phyloP scores from a whole-genome alignment of 2,113 vertebrate genomes.

The Amphiprion percula region DNA sequence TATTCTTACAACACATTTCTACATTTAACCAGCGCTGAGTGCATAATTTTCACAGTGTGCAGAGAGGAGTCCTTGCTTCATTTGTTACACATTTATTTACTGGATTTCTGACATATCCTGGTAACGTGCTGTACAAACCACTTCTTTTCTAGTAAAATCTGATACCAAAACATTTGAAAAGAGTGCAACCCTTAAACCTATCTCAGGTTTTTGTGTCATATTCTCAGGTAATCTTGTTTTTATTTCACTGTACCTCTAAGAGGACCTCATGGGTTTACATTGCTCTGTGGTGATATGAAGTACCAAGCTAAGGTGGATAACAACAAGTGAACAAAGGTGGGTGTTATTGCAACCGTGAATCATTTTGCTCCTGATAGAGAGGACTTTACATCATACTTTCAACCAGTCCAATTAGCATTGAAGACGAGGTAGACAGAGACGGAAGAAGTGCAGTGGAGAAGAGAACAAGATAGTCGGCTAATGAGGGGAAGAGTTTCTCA shows the following conservation, averaged over 20 bases:
- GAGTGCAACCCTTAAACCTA: background rate
- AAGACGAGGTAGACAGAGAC: background rate
- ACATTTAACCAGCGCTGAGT: background rate
- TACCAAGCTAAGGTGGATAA: background rate
- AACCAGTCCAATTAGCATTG: slow-evolving; percentile 22
- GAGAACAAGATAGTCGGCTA: slow-evolving; percentile 7
- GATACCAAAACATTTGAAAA: background rate
- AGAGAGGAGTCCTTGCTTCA: background rate
- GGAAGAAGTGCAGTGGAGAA: slow-evolving; percentile 1
- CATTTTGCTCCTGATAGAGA: slow-evolving; percentile 7
- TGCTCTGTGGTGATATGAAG: slow-evolving; percentile 7
- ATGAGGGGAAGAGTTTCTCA: slow-evolving; percentile 21
- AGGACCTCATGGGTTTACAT: slow-evolving; percentile 13
- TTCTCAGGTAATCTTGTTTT: slow-evolving; percentile 17
- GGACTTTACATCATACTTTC: slow-evolving; percentile 21
- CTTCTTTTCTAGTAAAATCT: background rate
- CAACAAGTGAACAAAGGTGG: slow-evolving; percentile 21
- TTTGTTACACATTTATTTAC: background rate
- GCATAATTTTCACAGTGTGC: background rate
- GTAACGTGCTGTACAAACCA: background rate
- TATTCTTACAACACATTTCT: too few relatives aligned
- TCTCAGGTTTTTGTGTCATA: background rate
- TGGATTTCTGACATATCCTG: background rate
- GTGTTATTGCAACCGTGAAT: slow-evolving; percentile 21
- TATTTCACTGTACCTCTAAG: background rate